Evolutionary conservation across 2,888 invertebrate genomes (phyloP).

Genomic region (Fabriciana adippe): DNA sequence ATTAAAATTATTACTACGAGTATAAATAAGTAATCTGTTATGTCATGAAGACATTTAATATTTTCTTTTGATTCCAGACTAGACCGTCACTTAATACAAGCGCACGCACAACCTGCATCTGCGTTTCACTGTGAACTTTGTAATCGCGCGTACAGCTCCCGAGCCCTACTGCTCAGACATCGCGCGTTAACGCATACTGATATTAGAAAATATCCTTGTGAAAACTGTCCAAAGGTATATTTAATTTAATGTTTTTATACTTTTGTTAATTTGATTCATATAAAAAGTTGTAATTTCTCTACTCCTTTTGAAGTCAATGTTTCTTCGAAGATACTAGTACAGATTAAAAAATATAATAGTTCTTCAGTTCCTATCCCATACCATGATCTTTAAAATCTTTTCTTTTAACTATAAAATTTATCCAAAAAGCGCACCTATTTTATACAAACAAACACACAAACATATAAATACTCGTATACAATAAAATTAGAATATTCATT

Average conservation of each 20-base stretch:
- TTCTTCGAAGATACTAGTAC: too few species aligned
- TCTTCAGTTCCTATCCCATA: too few species aligned
- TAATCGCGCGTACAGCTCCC: constrained; percentile 90
- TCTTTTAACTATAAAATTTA: too few species aligned
- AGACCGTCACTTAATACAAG: constrained; percentile 90
- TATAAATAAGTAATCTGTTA: not conserved
- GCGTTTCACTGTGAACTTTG: constrained; percentile 93
- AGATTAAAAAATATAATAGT: too few species aligned
- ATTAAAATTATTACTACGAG: not conserved
- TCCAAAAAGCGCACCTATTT: too few species aligned
- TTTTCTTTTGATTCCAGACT: constrained; percentile 83
- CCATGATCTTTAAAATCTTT: too few species aligned
- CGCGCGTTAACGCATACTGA: constrained; percentile 91
- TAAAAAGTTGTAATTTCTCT: not conserved
- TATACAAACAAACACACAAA: too few species aligned
- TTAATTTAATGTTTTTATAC: constrained; percentile 3
- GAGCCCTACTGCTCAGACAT: constrained; percentile 91
- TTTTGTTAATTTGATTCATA: not conserved
- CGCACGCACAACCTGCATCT: constrained; percentile 89
- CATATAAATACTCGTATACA: too few species aligned
- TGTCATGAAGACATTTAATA: not conserved
- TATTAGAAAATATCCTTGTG: constrained; percentile 94
- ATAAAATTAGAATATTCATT: not conserved
- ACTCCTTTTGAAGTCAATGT: too few species aligned
- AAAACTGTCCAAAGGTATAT: constrained; percentile 92